phyloP scores from a whole-genome alignment of 2,888 invertebrate genomes.

The Octodonta nipae region DNA sequence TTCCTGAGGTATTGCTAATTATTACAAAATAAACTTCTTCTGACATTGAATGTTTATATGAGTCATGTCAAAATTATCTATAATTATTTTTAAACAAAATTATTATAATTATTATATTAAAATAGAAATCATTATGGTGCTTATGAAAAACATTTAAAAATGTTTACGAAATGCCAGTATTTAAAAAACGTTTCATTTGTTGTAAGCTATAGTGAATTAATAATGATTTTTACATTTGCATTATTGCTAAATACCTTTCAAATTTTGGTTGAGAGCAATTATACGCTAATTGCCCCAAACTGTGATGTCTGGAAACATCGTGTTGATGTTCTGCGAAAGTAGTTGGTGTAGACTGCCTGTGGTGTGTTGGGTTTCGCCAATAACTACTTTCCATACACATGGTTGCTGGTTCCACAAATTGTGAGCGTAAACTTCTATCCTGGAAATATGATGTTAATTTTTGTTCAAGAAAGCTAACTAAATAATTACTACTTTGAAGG shows the following conservation, averaged over 20 bases:
- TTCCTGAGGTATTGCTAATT: too few species aligned
- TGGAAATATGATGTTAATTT: not conserved
- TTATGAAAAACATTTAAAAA: too few species aligned
- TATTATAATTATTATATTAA: too few species aligned
- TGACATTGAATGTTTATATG: too few species aligned
- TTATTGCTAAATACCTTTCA: constrained; percentile 25
- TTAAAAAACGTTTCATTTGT: too few species aligned
- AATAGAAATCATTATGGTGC: too few species aligned
- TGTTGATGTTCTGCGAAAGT: constrained; percentile 35
- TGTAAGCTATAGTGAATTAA: too few species aligned
- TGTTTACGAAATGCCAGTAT: too few species aligned
- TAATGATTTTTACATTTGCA: too few species aligned
- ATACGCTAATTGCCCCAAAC: constrained; percentile 35
- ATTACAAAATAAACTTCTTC: too few species aligned
- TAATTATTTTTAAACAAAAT: too few species aligned
- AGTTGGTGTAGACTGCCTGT: constrained; percentile 36
- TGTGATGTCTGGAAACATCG: constrained; percentile 35
- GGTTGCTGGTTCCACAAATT: constrained; percentile 35
- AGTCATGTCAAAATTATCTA: too few species aligned
- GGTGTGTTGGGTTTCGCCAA: constrained; percentile 35
- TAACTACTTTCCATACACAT: constrained; percentile 38
- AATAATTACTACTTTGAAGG: constrained; percentile 35
- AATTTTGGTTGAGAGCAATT: constrained; percentile 34
- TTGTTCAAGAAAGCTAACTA: not conserved
- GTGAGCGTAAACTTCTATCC: constrained; percentile 33